phyloP scores from a whole-genome alignment of 2,797 vertebrate genomes.

The Myripristis murdjan region DNA sequence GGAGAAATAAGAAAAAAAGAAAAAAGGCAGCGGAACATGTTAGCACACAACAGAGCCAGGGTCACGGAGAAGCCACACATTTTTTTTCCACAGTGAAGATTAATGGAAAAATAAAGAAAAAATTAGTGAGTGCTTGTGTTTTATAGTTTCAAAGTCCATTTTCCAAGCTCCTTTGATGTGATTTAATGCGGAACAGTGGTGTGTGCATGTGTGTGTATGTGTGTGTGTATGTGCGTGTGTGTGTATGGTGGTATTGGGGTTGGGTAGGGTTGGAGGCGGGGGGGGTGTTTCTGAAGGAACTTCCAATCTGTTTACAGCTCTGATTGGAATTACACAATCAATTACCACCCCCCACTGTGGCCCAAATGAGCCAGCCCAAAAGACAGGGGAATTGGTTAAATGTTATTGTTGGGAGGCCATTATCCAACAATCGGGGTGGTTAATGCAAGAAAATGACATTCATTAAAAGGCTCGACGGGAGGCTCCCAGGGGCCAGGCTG shows the following conservation, averaged over 20 bases:
- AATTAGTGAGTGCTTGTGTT: constrained; percentile 9
- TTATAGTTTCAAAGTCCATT: constrained; percentile 38
- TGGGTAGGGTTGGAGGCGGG: neutral
- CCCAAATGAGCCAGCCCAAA: constrained; percentile 88
- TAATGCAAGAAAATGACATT: constrained; percentile 90
- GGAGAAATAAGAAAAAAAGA: constrained; percentile 7
- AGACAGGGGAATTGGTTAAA: constrained; percentile 90
- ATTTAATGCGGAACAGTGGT: constrained; percentile 57
- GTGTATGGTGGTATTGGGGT: too few species aligned
- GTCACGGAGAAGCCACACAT: constrained; percentile 47
- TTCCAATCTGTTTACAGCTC: constrained; percentile 84
- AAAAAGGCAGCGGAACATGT: constrained; percentile 57
- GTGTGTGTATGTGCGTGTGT: constrained; percentile 15
- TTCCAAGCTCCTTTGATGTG: constrained; percentile 72
- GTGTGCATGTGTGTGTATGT: constrained; percentile 13
- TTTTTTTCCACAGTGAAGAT: constrained; percentile 11
- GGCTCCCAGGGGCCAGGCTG: constrained; percentile 85
- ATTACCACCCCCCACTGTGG: constrained; percentile 80
- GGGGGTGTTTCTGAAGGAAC: constrained; percentile 72
- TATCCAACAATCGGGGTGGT: constrained; percentile 89
- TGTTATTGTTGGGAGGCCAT: constrained; percentile 91
- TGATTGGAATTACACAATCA: constrained; percentile 85
- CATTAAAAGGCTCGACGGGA: constrained; percentile 89
- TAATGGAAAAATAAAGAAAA: constrained; percentile 14
- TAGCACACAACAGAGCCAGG: constrained; percentile 58